A percentile compares a stretch with the other conserved stretches of the same genome.
Evolutionary conservation across 2,797 vertebrate genomes (phyloP).

Genomic region (Lagocephalus sceleratus): DNA sequence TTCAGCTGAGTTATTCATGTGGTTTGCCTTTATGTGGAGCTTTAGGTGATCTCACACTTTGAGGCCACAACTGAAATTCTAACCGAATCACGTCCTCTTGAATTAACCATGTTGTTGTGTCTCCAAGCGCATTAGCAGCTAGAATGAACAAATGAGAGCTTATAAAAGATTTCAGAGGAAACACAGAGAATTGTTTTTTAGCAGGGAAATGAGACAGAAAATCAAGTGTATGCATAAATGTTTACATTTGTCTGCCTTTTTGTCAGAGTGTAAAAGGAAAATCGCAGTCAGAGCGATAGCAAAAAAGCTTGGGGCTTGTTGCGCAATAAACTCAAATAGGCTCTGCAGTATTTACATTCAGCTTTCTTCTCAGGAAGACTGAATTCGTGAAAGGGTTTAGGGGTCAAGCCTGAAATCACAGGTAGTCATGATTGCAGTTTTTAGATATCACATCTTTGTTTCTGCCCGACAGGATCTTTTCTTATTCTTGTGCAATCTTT

Average conservation of each 20-base stretch:
- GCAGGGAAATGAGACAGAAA: not conserved
- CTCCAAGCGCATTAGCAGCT: constrained; percentile 7
- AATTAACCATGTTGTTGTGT: too few species aligned
- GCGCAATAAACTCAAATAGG: constrained; percentile 5
- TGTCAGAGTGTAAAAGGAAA: constrained; percentile 7
- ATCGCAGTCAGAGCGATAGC: constrained; percentile 19
- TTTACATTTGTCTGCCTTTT: constrained; percentile 26
- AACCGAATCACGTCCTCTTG: too few species aligned
- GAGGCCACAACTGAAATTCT: too few species aligned
- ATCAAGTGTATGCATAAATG: constrained; percentile 10
- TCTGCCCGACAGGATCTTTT: not conserved
- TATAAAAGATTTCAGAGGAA: not conserved
- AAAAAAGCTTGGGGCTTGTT: constrained; percentile 24
- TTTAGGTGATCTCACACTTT: too few species aligned
- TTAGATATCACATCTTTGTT: not conserved
- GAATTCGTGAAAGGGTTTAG: not conserved
- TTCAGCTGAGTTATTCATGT: too few species aligned
- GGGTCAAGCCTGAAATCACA: not conserved
- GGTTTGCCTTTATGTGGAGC: too few species aligned
- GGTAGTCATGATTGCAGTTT: not conserved
- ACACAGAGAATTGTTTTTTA: too few species aligned
- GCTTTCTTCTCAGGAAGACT: too few species aligned
- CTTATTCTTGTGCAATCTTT: not conserved
- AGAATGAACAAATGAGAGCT: constrained; percentile 31
- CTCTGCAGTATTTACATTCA: too few species aligned